Base-by-base conservation (phyloP, 1,140 invertebrate species). In the Drosophila tani region DNA sequence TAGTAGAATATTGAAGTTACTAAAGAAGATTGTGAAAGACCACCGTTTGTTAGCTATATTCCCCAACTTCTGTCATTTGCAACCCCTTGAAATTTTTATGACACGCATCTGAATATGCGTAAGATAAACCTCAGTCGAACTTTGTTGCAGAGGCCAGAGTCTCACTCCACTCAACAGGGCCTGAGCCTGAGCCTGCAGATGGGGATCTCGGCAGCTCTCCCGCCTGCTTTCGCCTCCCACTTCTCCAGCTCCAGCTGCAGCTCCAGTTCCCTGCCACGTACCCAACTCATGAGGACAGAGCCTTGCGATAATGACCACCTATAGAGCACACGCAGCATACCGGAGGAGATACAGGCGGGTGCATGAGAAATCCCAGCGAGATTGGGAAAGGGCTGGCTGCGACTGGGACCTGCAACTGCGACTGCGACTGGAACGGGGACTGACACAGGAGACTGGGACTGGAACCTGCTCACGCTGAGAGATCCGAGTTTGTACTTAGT, bases 291-390 rank as follows among this genome's bases (percentile, higher is more conserved):
- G 58, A 55, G 55, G 75, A 77, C 65, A 60, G 69, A 59, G 60
- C 82, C 71, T 82, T 81, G 85, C 87, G 85, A 85, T 90, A 90
- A 90, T 90, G 85, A 90, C 85, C 85, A 90, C 85, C 85, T 90
- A 90, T 82, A 82, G 85, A 79, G 85, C 75, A 80, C 82, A 81
- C 75, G 71, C 81, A 79, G 77, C 67, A 79, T 66, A 56, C 62
- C 78, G 17, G 47, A 74, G 79, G 66, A 77, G 67, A 81, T 47
- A 69, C 14, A 45, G 70, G 40, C 71, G 53, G 63, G 65, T 50
- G 32, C 53, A 79, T 60, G 75, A 58, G 55, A 59, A 73, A 79
- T 85, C 82, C 65, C 73, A 78, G 67, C 64, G 50, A 67, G 67
- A 69, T 70, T 67, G 73, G 75, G 57, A 63, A 65, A 75, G 63